Percentiles rank a stretch among this genome's conserved stretches.
Evolutionary conservation across 2,113 vertebrate species (phyloP).

Genomic region (Chloebia gouldiae): DNA sequence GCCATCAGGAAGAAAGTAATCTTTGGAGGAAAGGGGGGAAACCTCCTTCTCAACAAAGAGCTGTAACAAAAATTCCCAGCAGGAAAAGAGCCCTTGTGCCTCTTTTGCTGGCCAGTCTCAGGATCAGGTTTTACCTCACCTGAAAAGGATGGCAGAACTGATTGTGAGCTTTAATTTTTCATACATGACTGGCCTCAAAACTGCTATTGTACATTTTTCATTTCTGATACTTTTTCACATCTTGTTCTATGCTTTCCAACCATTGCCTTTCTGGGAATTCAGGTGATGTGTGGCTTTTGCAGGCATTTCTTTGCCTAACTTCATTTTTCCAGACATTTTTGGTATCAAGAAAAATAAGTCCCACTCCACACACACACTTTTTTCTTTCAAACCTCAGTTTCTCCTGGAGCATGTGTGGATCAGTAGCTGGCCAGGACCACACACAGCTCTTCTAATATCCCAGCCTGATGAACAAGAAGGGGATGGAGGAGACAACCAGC

Average conservation of each 20-base stretch:
- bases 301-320: slow-evolving; percentile 12
- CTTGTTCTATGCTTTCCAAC: neutral
- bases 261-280: neutral
- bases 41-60: neutral
- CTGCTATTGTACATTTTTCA: neutral
- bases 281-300: slow-evolving; percentile 19
- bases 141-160: neutral
- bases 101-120: neutral
- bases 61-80: neutral
- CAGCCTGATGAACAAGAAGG: neutral
- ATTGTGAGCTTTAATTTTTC: neutral
- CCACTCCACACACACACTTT: neutral
- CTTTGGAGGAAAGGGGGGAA: neutral
- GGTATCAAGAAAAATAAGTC: slow-evolving; percentile 46
- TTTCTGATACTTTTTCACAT: neutral
- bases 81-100: too few relatives aligned
- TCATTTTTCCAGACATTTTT: slow-evolving; percentile 28
- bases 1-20: neutral
- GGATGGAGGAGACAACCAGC: neutral
- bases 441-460: slow-evolving; percentile 27
- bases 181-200: neutral
- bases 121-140: neutral
- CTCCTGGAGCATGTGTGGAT: slow-evolving; percentile 15
- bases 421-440: slow-evolving; percentile 39
- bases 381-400: slow-evolving; percentile 43